Evolutionary conservation across 1,140 invertebrate genomes (phyloP), one percentile per base, ranked within the genome.

Genomic region (Diachasma alloeum): DNA sequence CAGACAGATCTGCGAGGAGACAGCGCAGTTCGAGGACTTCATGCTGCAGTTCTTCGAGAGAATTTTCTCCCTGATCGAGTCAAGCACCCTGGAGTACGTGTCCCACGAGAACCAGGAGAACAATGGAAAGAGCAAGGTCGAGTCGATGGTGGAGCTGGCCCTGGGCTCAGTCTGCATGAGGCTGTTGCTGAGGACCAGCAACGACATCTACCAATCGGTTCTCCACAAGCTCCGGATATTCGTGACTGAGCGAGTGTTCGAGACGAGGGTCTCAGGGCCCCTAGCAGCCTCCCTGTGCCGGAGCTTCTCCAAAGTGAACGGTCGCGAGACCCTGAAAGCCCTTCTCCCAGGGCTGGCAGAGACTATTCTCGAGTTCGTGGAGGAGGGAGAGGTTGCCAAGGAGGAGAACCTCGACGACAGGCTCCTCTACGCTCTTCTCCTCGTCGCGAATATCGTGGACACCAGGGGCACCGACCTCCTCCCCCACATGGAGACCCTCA

Each of bases 21-120:
- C 96, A 0, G 94, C 94, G 0, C 92, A 94, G 75, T 95, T 98
- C 82, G 96, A 98, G 90, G 95, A 96, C 83, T 97, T 98, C 86
- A 92, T 97, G 4, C 82, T 97, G 9, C 94, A 97, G 83, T 96
- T 97, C 83, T 88, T 98, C 67, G 96, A 97, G 79, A 93, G 92
- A 59, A 87, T 95, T 72, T 95, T 96, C 81, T 84, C 88, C 0
- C 90, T 96, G 5, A 93, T 97, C 73, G 95, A 97, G 81, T 95
- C 92, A 1, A 94, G 93, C 77, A 90, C 93, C 0, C 86, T 93
- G 53, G 94, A 95, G 76, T 91, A 92, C 53, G 92, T 93, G 0
- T 86, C 93, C 74, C 87, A 93, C 74, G 93, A 94, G 81, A 92
- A 48, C 91, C 91, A 81, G 72, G 75, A 79, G 0, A 86, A 86